A percentile compares a stretch with the other conserved stretches of the same genome.
Evolutionary conservation across 2,888 invertebrate species (phyloP).

Genomic region (Marasmarcha lunaedactyla): DNA sequence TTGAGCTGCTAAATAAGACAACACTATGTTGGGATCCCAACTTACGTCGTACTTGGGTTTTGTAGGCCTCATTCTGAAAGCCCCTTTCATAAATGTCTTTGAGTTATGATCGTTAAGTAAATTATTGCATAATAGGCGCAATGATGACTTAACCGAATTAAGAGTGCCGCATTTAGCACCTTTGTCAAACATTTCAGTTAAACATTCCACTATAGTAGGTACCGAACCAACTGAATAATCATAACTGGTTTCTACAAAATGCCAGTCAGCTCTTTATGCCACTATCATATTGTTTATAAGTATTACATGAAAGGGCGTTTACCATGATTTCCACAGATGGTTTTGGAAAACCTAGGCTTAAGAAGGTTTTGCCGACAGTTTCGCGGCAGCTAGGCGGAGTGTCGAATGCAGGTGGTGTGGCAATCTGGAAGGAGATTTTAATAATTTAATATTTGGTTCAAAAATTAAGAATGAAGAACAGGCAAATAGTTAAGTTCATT

Average conservation of each 20-base stretch:
- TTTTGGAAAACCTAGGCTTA: background rate
- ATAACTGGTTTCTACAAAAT: background rate
- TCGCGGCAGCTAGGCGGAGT: background rate
- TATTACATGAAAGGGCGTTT: no score
- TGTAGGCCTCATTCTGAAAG: no score
- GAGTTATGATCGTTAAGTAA: background rate
- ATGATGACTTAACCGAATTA: background rate
- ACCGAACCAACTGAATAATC: background rate
- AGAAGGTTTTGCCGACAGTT: background rate
- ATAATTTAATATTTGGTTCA: background rate
- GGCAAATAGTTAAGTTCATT: no score
- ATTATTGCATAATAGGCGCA: background rate
- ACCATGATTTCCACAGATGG: background rate
- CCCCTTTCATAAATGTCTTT: background rate
- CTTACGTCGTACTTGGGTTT: no score
- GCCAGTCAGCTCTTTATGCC: no score
- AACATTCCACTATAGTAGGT: background rate
- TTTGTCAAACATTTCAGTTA: background rate
- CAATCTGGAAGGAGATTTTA: constrained; percentile 1
- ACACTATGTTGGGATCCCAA: no score
- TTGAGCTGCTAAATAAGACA: no score
- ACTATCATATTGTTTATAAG: no score
- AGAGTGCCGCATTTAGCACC: background rate
- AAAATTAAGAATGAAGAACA: background rate
- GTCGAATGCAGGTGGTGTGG: background rate